Base-by-base conservation (phyloP, 2,888 invertebrate genomes). In the Eilema griseolum region DNA sequence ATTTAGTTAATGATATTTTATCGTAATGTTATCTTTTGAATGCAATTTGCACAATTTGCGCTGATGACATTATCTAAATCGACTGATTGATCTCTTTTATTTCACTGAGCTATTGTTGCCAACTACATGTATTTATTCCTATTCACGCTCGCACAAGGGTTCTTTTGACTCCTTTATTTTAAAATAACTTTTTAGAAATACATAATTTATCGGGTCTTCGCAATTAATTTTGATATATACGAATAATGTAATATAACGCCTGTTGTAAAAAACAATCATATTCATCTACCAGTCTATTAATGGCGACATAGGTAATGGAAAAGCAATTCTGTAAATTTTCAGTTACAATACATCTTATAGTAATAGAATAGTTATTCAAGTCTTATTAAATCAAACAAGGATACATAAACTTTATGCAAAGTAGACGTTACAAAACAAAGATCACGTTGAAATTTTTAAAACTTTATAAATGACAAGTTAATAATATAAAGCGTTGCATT, bases 361-460 rank as follows among this genome's bases (percentile, higher is more conserved):
- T 72, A 76, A 78, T 66, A 77, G 72, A 74, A 74, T 69, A 74
- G 73, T 73, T 82, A 85, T 84, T 82, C 67, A 79, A 83, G 81
- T 84, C 79, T 79, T 80, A 82, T 82, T 80, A 74, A 7, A 28
- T 28, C 72, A 70, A 56, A 77, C n/a, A 72, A 77, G 73, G 5
- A 46, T n/a, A n/a, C 73, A 77, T 74, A 68, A 70, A 69, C 62
- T 82, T 82, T 81, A 83, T 81, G 81, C 77, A 78, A 83, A 86
- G 63, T 75, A 70, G 68, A 72, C 72, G 74, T 82, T 83, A 74
- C 77, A 68, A 81, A 80, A 83, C 71, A 74, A 72, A 79, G 67
- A 75, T 75, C 72, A 74, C 71, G 63, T 75, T 74, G 63, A 61
- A 66, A 78, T 67, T 71, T 76, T 70, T 74, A 74, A 62, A 67